Evolutionary conservation across 1,140 invertebrate genomes (phyloP), one percentile per base, ranked within the genome.

Genomic region (Tribolium madens): DNA sequence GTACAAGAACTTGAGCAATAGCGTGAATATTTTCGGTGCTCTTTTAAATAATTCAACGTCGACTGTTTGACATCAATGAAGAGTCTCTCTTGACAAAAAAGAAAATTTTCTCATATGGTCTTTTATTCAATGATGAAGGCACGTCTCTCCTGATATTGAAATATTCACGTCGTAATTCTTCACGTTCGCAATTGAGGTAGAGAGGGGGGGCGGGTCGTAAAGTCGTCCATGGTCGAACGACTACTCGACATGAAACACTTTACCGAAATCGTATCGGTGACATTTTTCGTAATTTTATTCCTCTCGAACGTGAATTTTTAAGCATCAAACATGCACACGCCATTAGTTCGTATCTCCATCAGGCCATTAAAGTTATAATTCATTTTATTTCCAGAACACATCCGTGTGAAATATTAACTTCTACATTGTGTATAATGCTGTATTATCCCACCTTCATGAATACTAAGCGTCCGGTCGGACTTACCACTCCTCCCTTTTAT

Each of bases 301-400:
- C 36, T 42, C 7, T 42, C 36, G n/a, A 42, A 42, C 7, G 36
- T 42, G 9, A n/a, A 42, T 42, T 42, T 42, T 42, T 42, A 42
- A 9, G 36, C 36, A 42, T 42, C 36, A 42, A 42, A 42, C 36
- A 42, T 42, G 57, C 26, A 72, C 50, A 72, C 21, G 15, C 50
- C 72, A 74, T 74, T 74, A 74, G 50, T 74, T 74, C 57, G 12
- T 74, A 74, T 75, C 52, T 75, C 21, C 60, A 76, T 76, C 74
- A 76, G 47, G 14, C 74, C 53, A 76, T 76, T 76, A 76, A 76
- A 76, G 60, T 76, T 70, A 76, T 76, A 76, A 76, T 76, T 76
- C 75, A 71, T 76, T 76, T 76, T 76, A 76, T 76, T 76, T 76
- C 46, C 48, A 70, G 53, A 60, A 64, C 73, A 64, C 73, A 64